phyloP scores from a whole-genome alignment of 1,140 invertebrate genomes.

The Popillia japonica region DNA sequence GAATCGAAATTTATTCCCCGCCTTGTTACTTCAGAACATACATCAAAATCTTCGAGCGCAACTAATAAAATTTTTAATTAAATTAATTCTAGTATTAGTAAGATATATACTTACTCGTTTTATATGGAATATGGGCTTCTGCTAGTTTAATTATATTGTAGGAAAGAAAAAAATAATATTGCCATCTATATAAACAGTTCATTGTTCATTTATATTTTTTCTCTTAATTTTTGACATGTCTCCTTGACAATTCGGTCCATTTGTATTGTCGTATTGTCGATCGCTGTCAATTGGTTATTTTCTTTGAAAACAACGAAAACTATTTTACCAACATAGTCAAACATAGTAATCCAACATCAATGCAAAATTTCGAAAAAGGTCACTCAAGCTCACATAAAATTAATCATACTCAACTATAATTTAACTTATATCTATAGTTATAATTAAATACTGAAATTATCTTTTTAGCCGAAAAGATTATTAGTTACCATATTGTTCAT shows the following conservation, averaged over 20 bases:
- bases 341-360: too few species aligned
- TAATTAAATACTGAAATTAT: too few species aligned
- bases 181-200: not conserved
- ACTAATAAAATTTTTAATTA: constrained; percentile 33
- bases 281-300: too few species aligned
- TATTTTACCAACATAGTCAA: too few species aligned
- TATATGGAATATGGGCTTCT: not conserved
- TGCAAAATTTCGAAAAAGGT: too few species aligned
- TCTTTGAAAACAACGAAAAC: too few species aligned
- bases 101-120: constrained; percentile 2
- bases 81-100: not conserved
- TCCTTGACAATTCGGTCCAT: not conserved
- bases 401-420: too few species aligned
- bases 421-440: too few species aligned
- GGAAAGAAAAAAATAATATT: not conserved
- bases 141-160: not conserved
- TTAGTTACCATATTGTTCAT: too few species aligned
- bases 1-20: not conserved
- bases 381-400: too few species aligned
- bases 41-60: constrained; percentile 3
- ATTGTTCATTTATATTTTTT: constrained; percentile 16
- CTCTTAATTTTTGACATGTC: constrained; percentile 5
- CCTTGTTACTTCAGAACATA: constrained; percentile 26
- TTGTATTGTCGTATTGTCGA: too few species aligned
- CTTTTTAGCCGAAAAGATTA: too few species aligned